These are phyloP conservation scores for Microctonus aethiopoides DNA, from an alignment of 2,888 invertebrate genomes.

Conservation along the genomic window DNA sequence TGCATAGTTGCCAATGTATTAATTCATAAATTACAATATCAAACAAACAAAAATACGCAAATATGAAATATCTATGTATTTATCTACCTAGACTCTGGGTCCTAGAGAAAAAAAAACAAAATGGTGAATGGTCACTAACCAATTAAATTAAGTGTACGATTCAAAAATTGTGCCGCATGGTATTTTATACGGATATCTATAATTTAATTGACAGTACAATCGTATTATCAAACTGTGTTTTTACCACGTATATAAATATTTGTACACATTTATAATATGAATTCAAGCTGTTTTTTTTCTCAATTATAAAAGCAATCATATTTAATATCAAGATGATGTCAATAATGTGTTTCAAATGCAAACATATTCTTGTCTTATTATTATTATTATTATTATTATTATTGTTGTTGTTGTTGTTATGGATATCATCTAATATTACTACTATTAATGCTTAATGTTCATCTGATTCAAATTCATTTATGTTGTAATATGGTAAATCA, in stretches of 20 bases:
- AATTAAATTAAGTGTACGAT: constrained; percentile 6
- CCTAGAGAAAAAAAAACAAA: background rate
- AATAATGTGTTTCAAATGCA: constrained; percentile 31
- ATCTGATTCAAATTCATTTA: background rate
- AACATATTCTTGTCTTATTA: constrained; percentile 17
- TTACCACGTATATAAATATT: constrained; percentile 37
- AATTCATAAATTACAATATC: background rate
- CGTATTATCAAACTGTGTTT: constrained; percentile 39
- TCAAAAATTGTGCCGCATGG: constrained; percentile 38
- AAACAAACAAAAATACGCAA: background rate
- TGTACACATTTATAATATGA: constrained; percentile 26
- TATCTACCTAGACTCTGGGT: no score
- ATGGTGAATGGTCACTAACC: background rate
- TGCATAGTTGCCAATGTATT: background rate
- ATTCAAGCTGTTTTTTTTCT: background rate
- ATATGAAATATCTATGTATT: background rate
- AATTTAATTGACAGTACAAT: constrained; percentile 28
- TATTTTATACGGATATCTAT: constrained; percentile 43
- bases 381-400: constrained; percentile 20
- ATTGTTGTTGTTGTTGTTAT: no score
- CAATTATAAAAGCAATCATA: constrained; percentile 26
- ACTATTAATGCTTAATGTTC: background rate
- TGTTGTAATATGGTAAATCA: background rate
- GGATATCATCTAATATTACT: constrained; percentile 5
- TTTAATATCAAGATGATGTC: constrained; percentile 26